Evolutionary conservation across 2,888 invertebrate genomes (phyloP), one percentile per base, ranked within the genome.

Genomic region (Autographa pulchrina): DNA sequence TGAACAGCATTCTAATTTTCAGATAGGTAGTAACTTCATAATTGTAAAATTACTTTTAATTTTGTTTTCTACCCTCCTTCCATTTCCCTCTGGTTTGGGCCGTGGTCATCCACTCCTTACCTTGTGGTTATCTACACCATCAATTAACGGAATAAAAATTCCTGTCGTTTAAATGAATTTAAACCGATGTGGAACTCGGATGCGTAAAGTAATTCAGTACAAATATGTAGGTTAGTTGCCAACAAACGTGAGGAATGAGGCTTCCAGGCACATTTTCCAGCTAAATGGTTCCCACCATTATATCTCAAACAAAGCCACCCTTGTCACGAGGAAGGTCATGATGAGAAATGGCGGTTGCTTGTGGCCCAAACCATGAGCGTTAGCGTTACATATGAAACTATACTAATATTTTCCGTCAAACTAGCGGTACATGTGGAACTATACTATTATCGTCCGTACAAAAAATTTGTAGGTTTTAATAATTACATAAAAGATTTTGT

Each of bases 261-360:
- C 83, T 86, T 85, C 86, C 85, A 87, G 89, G 86, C 89, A 90
- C 78, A 89, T 90, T 90, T 92, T 91, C 89, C 91, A 89, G 89
- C 89, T 91, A 91, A 93, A 91, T 90, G 91, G 89, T 90, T 92
- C 89, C 86, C 89, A 90, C 90, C 89, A 90, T 92, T 92, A 92
- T 90, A 89, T 86, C 88, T 85, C 85, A 87, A 91, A 92, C 91
- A 92, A 92, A 92, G 92, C 90, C 85, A 92, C 92, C 92, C 91
- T 91, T 91, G 92, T 92, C 92, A 91, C 88, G 83, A 87, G 85
- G 88, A 91, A 93, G 92, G 93, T 89, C 93, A 86, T 89, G 89
- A 91, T 92, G 91, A 92, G 92, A 91, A 92, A 92, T 92, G 89
- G 88, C 90, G 87, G 86, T 83, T 54, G 71, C 32, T 72, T 65